These are phyloP conservation scores for Luehdorfia chinensis DNA, from an alignment of 1,140 invertebrate genomes.

Conservation along the genomic window DNA sequence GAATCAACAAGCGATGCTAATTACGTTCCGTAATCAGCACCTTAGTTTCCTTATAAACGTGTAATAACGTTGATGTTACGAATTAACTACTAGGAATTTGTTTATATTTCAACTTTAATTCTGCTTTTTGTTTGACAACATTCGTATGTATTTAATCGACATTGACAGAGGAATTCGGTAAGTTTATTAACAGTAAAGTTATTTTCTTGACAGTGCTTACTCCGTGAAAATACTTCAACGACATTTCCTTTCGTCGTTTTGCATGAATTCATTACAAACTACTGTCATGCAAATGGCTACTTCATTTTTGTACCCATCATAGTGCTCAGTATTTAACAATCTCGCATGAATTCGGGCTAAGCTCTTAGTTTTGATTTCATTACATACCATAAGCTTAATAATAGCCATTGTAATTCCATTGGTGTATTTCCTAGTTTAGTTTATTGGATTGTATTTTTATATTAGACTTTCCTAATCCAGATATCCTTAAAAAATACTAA, in stretches of 20 bases:
- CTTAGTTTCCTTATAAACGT: constrained; percentile 30
- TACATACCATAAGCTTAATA: constrained; percentile 10
- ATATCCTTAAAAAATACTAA: not conserved
- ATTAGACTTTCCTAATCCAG: not conserved
- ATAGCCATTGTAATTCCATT: not conserved
- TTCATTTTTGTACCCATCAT: not conserved
- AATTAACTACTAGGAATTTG: constrained; percentile 1
- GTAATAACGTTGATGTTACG: constrained; percentile 6
- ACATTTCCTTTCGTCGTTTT: too few relatives aligned
- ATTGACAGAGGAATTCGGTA: constrained; percentile 30
- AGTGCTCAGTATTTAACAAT: not conserved
- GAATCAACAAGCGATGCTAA: constrained; percentile 2
- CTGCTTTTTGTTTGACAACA: constrained; percentile 5
- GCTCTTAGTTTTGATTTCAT: not conserved
- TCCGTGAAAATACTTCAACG: too few relatives aligned
- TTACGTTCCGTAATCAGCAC: constrained; percentile 20
- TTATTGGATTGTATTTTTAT: not conserved
- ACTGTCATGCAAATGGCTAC: too few relatives aligned
- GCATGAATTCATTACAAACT: too few relatives aligned
- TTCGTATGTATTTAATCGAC: constrained; percentile 11
- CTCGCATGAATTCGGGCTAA: not conserved
- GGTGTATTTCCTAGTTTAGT: constrained; percentile 1
- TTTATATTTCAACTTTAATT: not conserved
- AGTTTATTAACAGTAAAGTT: constrained; percentile 17
- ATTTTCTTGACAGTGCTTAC: not conserved